phyloP scores from a whole-genome alignment of 2,113 vertebrate species.

The Catharus minimus region DNA sequence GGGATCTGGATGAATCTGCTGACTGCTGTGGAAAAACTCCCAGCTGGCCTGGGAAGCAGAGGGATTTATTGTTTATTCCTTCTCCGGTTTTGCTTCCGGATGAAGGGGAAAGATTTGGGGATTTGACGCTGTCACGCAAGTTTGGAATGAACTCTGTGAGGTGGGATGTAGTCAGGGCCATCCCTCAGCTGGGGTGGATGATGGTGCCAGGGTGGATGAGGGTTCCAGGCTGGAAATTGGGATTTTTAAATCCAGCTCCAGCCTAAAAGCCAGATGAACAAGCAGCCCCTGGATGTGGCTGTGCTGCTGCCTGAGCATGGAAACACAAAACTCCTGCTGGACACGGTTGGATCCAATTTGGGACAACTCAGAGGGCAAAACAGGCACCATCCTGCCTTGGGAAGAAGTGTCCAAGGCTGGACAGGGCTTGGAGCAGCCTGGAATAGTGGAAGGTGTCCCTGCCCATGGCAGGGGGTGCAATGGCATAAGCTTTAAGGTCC shows the following conservation, averaged over 20 bases:
- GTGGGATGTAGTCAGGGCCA: fast-evolving
- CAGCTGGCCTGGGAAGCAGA: neutral
- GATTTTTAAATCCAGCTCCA: neutral
- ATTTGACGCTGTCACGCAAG: fast-evolving
- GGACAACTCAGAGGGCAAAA: neutral
- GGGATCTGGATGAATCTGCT: neutral
- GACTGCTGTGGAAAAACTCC: neutral
- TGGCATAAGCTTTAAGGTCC: neutral
- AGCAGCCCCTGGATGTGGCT: fast-evolving
- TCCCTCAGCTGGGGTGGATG: fast-evolving
- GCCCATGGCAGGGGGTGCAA: neutral
- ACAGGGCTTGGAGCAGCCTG: neutral
- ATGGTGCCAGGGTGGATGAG: neutral
- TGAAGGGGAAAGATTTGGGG: neutral
- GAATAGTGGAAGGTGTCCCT: neutral
- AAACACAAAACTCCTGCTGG: fast-evolving
- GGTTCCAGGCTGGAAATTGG: neutral
- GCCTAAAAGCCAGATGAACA: neutral
- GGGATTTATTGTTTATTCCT: neutral
- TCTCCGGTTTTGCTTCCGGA: neutral
- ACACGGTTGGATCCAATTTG: fast-evolving
- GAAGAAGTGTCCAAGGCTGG: neutral
- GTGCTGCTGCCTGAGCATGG: neutral
- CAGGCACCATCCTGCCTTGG: neutral
- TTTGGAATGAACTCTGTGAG: neutral